phyloP scores from a whole-genome alignment of 2,888 invertebrate species.

The Cephus nigrinus region DNA sequence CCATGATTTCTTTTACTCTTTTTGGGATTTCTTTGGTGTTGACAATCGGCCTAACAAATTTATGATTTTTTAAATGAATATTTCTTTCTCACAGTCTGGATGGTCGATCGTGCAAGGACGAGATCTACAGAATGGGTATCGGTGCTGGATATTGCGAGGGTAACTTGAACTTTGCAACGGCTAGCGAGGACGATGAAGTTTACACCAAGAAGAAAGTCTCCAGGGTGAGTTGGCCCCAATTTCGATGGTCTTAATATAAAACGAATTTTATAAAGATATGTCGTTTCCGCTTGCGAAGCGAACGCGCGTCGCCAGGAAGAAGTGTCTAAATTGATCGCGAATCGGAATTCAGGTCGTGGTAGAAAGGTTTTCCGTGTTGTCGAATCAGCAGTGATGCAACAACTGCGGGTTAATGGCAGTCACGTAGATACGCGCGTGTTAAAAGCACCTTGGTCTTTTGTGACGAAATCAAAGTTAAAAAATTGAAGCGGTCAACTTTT shows the following conservation, averaged over 20 bases:
- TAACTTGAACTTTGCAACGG: slow-evolving; percentile 63
- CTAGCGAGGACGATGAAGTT: slow-evolving; percentile 63
- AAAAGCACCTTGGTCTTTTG: too few relatives aligned
- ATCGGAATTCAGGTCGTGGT: slow-evolving; percentile 28
- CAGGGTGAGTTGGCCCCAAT: slow-evolving; percentile 50
- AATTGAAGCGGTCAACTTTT: too few relatives aligned
- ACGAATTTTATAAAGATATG: too few relatives aligned
- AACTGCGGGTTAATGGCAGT: slow-evolving; percentile 20
- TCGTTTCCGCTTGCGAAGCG: too few relatives aligned
- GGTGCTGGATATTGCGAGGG: slow-evolving; percentile 61
- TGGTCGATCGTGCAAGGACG: slow-evolving; percentile 62
- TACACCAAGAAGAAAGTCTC: slow-evolving; percentile 65
- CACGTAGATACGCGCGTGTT: slow-evolving; percentile 21
- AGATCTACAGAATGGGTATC: slow-evolving; percentile 62
- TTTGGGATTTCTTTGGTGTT: background rate
- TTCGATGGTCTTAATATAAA: too few relatives aligned
- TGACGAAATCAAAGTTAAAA: too few relatives aligned
- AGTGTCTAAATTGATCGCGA: slow-evolving; percentile 8
- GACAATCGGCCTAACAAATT: background rate
- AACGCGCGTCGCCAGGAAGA: background rate
- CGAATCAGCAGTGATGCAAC: slow-evolving; percentile 46
- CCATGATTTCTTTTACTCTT: background rate
- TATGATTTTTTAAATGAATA: background rate
- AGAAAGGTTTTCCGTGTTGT: slow-evolving; percentile 53
- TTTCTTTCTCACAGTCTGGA: slow-evolving; percentile 52